Conservation (phyloP, 1,140 invertebrate genomes). For the Bombyx mandarina region DNA sequence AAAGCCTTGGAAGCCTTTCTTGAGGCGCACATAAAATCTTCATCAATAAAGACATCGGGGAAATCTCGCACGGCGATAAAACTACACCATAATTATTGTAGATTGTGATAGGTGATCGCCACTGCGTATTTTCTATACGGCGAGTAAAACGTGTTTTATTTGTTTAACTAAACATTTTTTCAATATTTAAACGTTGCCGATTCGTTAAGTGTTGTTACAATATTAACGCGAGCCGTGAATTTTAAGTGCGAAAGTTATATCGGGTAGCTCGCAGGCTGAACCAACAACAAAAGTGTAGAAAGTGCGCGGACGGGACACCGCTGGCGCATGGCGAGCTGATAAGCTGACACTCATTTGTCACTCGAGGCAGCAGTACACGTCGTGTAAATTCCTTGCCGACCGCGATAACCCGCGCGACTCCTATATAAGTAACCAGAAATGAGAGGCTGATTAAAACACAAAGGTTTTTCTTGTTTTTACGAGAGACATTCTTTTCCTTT, state of each 20-base stretch:
- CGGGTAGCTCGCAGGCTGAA: neutral
- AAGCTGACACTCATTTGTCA: conserved; percentile 62
- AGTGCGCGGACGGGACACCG: conserved; percentile 31
- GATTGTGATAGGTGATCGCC: conserved; percentile 19
- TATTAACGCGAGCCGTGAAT: conserved; percentile 6
- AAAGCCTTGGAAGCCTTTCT: no score
- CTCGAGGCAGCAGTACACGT: conserved; percentile 38
- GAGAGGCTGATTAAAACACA: conserved; percentile 36
- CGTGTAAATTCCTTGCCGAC: conserved; percentile 57
- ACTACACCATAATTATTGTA: conserved; percentile 29
- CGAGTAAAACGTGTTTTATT: neutral
- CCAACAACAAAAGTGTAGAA: conserved; percentile 21
- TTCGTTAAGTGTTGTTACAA: conserved; percentile 5
- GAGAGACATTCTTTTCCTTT: no score
- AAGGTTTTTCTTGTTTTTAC: conserved; percentile 11
- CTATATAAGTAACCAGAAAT: conserved; percentile 39
- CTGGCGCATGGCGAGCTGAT: conserved; percentile 24
- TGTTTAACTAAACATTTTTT: no score
- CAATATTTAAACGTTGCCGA: conserved; percentile 18
- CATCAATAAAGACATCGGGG: conserved; percentile 33
- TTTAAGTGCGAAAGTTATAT: conserved; percentile 15
- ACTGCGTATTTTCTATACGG: conserved; percentile 20
- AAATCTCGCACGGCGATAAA: conserved; percentile 32
- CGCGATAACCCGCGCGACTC: conserved; percentile 42
- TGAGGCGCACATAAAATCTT: conserved; percentile 14